phyloP scores from a whole-genome alignment of 2,113 vertebrate species.

The Tichodroma muraria region DNA sequence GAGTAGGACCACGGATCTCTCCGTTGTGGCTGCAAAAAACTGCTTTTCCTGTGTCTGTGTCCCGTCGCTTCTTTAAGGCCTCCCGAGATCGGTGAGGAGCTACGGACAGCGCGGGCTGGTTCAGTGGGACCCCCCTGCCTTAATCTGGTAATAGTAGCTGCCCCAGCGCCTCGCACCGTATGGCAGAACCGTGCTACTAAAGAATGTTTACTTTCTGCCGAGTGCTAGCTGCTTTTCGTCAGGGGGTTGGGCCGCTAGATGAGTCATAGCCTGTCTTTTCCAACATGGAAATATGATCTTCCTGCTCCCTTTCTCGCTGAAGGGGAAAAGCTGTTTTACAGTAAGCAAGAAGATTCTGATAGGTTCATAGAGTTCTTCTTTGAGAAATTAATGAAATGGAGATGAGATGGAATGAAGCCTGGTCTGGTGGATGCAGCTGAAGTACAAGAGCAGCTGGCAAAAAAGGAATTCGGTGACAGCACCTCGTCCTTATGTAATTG shows the following conservation, averaged over 20 bases:
- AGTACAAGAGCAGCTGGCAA: background rate
- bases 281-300: background rate
- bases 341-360: background rate
- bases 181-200: rapidly evolving
- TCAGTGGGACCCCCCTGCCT: rapidly evolving
- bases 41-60: background rate
- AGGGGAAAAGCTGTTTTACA: background rate
- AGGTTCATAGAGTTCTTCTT: background rate
- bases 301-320: background rate
- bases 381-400: background rate
- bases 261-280: background rate
- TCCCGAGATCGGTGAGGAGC: background rate
- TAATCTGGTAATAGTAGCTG: rapidly evolving
- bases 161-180: background rate
- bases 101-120: no score
- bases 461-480: background rate
- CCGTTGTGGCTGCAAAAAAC: background rate
- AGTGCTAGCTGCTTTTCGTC: rapidly evolving
- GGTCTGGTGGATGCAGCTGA: background rate
- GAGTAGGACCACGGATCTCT: background rate
- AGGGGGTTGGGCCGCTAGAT: background rate
- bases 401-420: background rate
- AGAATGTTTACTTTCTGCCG: rapidly evolving
- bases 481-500: background rate
- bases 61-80: background rate